A percentile compares a stretch with the other conserved stretches of the same genome.
Evolutionary conservation across 2,797 vertebrate species (phyloP).

Genomic region (Gambusia yucatana): DNA sequence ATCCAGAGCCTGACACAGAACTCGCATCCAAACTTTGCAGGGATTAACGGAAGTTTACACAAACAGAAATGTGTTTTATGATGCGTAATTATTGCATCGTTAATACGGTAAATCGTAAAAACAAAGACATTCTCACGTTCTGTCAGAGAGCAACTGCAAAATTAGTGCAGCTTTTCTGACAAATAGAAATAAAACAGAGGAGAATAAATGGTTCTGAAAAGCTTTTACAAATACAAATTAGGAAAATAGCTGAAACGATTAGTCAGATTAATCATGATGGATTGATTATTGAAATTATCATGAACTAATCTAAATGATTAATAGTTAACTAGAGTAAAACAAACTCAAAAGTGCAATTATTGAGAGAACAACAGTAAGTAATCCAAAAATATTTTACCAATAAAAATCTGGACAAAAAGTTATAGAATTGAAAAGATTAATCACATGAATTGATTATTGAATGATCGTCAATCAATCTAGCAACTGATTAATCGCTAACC

Average conservation of each 20-base stretch:
- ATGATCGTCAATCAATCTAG: no score
- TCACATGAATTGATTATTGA: no score
- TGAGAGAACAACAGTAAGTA: no score
- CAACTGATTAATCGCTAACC: no score
- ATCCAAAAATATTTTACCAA: neutral
- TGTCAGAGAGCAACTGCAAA: neutral
- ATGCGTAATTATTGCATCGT: neutral
- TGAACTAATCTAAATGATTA: no score
- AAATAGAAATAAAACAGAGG: neutral
- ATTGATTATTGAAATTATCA: no score
- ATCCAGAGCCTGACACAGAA: slow-evolving; percentile 28
- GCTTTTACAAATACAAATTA: neutral
- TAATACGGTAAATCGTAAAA: neutral
- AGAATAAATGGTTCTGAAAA: neutral
- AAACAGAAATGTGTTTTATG: neutral
- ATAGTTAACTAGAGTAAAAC: no score
- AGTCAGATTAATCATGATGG: no score
- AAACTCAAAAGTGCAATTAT: no score
- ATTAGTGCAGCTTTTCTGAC: neutral
- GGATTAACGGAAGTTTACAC: neutral
- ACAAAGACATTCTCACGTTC: neutral
- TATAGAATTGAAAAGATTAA: no score
- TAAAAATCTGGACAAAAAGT: neutral
- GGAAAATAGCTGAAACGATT: neutral
- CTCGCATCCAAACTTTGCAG: slow-evolving; percentile 20